Percentiles rank a stretch among this genome's conserved stretches.
phyloP scores from a whole-genome alignment of 1,140 invertebrate species.

The Aricia agestis region DNA sequence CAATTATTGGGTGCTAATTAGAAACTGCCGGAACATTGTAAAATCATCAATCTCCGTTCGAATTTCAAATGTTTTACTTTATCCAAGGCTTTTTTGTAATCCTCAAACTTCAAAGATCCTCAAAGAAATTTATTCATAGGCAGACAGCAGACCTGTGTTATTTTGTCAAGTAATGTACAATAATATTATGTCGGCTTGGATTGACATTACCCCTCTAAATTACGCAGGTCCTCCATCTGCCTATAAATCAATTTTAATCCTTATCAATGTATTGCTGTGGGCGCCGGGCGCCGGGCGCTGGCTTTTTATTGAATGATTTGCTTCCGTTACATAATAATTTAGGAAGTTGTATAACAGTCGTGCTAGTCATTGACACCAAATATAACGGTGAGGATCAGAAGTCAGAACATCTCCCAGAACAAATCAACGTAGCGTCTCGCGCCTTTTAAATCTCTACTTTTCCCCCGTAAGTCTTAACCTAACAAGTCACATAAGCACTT shows the following conservation, averaged over 20 bases:
- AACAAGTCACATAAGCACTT: too few species aligned
- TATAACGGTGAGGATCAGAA: background rate
- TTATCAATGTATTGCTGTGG: too few species aligned
- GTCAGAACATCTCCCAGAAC: background rate
- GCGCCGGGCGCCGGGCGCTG: background rate
- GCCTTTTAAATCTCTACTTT: background rate
- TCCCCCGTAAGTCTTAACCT: too few species aligned
- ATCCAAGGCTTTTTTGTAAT: too few species aligned
- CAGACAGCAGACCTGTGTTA: too few species aligned
- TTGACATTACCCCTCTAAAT: too few species aligned
- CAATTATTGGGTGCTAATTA: background rate
- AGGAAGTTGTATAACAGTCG: conserved; percentile 15
- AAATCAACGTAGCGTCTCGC: background rate
- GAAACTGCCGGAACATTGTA: background rate
- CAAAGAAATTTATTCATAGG: too few species aligned
- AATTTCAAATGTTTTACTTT: conserved; percentile 15
- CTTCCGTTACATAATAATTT: conserved; percentile 31
- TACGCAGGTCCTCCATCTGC: too few species aligned
- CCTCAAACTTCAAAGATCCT: too few species aligned
- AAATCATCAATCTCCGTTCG: conserved; percentile 3
- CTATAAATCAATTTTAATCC: too few species aligned
- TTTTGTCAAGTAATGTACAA: too few species aligned
- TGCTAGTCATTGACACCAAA: conserved; percentile 6
- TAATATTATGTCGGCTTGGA: too few species aligned
- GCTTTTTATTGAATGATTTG: conserved; percentile 29